phyloP scores from a whole-genome alignment of 1,140 invertebrate species.

The Dendroctonus ponderosae region DNA sequence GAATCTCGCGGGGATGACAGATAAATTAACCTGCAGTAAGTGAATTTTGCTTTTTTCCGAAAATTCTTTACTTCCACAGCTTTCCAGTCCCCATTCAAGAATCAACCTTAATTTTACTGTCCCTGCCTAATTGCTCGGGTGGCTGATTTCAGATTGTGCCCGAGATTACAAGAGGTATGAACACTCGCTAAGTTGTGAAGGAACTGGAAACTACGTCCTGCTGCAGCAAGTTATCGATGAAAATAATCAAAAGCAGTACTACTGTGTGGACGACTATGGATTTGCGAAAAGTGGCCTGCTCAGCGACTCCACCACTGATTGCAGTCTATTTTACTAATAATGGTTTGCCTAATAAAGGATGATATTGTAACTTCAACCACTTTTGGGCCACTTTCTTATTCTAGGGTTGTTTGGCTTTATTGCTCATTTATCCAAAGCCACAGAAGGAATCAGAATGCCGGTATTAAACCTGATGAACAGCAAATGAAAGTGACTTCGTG shows the following conservation, averaged over 20 bases:
- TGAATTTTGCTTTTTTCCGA: not conserved
- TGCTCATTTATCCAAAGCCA: too few relatives aligned
- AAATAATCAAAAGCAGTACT: constrained; percentile 12
- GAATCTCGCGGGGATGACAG: constrained; percentile 46
- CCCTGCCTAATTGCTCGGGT: not conserved
- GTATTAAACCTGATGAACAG: too few relatives aligned
- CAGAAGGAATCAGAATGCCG: too few relatives aligned
- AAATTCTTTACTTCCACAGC: too few relatives aligned
- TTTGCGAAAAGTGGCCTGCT: constrained; percentile 25
- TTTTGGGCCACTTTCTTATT: too few relatives aligned
- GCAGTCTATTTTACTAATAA: constrained; percentile 24
- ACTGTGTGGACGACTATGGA: constrained; percentile 33
- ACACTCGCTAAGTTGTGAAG: constrained; percentile 12
- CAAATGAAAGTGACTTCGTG: too few relatives aligned
- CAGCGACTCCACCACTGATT: constrained; percentile 7
- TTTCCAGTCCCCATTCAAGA: too few relatives aligned
- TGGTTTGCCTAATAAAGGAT: too few relatives aligned
- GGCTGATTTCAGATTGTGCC: constrained; percentile 25
- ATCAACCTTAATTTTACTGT: too few relatives aligned
- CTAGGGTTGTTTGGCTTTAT: too few relatives aligned
- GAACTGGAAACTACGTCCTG: constrained; percentile 26
- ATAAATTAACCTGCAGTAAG: constrained; percentile 53
- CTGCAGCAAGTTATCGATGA: constrained; percentile 18
- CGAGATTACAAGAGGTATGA: constrained; percentile 20
- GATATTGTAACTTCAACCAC: too few relatives aligned